Percentiles rank a stretch among this genome's conserved stretches.
Conservation (phyloP, 2,888 invertebrate genomes). For the Odontocerum albicorne region DNA sequence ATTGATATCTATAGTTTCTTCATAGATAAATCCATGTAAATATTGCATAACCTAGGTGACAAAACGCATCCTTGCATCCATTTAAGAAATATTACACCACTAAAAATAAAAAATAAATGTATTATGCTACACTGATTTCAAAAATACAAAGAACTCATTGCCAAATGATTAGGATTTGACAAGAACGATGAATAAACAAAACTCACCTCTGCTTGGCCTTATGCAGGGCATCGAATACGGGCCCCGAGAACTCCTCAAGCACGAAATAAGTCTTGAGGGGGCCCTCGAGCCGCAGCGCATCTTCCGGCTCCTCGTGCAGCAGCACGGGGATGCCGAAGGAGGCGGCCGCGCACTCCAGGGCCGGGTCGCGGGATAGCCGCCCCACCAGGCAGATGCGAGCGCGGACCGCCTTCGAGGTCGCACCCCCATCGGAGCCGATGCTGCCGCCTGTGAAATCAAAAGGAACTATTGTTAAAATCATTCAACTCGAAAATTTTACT, state of each 20-base stretch:
- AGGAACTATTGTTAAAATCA: too few relatives aligned
- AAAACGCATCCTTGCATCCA: too few relatives aligned
- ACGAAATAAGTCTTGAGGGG: slow-evolving; percentile 23
- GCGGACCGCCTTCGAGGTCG: neutral
- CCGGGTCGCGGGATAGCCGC: slow-evolving; percentile 15
- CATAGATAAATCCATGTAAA: too few relatives aligned
- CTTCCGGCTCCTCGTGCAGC: slow-evolving; percentile 16
- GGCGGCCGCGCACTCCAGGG: slow-evolving; percentile 18
- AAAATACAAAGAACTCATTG: too few relatives aligned
- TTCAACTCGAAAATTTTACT: too few relatives aligned
- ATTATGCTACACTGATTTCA: too few relatives aligned
- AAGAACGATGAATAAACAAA: too few relatives aligned
- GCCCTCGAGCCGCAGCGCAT: slow-evolving; percentile 7
- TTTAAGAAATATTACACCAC: too few relatives aligned
- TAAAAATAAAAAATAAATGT: too few relatives aligned
- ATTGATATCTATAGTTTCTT: too few relatives aligned
- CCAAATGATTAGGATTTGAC: too few relatives aligned
- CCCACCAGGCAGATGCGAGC: slow-evolving; percentile 24
- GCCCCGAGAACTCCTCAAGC: slow-evolving; percentile 29
- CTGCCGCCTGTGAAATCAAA: slow-evolving; percentile 7
- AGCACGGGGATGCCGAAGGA: slow-evolving; percentile 24
- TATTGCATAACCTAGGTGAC: too few relatives aligned
- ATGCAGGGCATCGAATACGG: slow-evolving; percentile 18
- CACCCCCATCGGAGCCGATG: slow-evolving; percentile 1
- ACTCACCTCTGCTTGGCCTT: slow-evolving; percentile 26